phyloP scores from a whole-genome alignment of 2,888 invertebrate species.

The Rhogogaster chlorosoma region DNA sequence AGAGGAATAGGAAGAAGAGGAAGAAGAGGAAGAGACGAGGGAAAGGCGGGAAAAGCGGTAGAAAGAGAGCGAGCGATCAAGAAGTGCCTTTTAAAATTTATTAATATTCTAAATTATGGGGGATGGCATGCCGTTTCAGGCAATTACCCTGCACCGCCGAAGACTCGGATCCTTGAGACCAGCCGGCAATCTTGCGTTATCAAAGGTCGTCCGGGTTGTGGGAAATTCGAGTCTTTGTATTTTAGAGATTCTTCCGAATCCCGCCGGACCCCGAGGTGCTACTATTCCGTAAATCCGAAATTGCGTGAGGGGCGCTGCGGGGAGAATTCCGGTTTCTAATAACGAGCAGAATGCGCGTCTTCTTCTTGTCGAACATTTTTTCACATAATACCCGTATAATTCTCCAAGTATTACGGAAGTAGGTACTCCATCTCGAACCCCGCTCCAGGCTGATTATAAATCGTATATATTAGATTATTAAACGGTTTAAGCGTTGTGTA shows the following conservation, averaged over 20 bases:
- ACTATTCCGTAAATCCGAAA: not conserved
- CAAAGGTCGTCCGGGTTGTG: not conserved
- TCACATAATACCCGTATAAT: not conserved
- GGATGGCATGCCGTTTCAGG: slow-evolving; percentile 45
- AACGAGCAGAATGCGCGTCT: not conserved
- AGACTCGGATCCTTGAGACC: not conserved
- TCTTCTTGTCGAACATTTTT: not conserved
- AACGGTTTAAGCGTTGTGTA: slow-evolving; percentile 59
- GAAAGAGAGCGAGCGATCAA: slow-evolving; percentile 8
- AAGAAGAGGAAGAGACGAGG: not conserved
- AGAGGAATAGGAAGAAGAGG: not conserved
- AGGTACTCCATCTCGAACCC: not conserved
- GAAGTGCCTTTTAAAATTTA: slow-evolving; percentile 50
- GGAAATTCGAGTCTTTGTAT: not conserved
- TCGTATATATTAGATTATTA: slow-evolving; percentile 60
- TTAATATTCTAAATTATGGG: slow-evolving; percentile 53
- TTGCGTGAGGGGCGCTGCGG: not conserved
- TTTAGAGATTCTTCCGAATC: not conserved
- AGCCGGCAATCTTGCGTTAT: not conserved
- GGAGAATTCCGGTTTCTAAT: not conserved
- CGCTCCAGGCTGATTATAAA: slow-evolving; percentile 55
- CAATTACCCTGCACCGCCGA: slow-evolving; percentile 47
- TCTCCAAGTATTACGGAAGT: not conserved
- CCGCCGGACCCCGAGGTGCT: not conserved
- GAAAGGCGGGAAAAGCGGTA: slow-evolving; percentile 4